These are phyloP conservation scores for Orchestes rusci DNA, from an alignment of 2,888 invertebrate species.

Conservation along the genomic window DNA sequence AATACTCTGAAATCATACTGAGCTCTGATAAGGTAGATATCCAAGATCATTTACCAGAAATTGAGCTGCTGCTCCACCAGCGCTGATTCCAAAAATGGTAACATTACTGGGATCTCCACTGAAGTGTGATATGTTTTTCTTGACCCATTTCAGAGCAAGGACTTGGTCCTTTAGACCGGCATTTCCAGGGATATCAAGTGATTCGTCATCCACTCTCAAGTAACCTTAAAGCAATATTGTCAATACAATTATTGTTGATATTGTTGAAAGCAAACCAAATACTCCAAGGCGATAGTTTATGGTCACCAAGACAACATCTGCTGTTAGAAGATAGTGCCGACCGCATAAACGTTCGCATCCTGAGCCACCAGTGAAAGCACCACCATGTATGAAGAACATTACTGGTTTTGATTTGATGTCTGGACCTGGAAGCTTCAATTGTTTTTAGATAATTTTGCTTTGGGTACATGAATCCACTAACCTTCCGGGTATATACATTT, in stretches of 20 bases:
- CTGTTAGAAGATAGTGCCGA: constrained; percentile 44
- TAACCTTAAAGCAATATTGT: constrained; percentile 38
- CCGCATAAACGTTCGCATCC: constrained; percentile 35
- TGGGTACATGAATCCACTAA: too few species aligned
- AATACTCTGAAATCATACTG: neutral
- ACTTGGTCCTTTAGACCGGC: constrained; percentile 48
- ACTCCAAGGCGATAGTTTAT: constrained; percentile 46
- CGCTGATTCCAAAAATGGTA: constrained; percentile 48
- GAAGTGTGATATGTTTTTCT: constrained; percentile 44
- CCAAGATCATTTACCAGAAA: constrained; percentile 36
- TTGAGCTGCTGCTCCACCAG: constrained; percentile 45
- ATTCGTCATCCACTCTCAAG: constrained; percentile 42
- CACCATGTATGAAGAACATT: constrained; percentile 48
- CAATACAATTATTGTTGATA: neutral
- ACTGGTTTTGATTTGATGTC: constrained; percentile 27
- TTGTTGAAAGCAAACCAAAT: constrained; percentile 29
- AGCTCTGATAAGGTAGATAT: neutral
- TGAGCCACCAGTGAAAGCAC: constrained; percentile 45
- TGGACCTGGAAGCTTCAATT: constrained; percentile 4
- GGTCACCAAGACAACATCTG: constrained; percentile 45
- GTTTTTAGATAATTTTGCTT: too few species aligned
- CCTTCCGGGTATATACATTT: too few species aligned
- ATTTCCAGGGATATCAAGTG: constrained; percentile 46
- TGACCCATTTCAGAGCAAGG: constrained; percentile 47
- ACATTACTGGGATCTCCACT: constrained; percentile 47